Base-by-base conservation (phyloP, 2,113 vertebrate species). In the Hydrolagus affinis region DNA sequence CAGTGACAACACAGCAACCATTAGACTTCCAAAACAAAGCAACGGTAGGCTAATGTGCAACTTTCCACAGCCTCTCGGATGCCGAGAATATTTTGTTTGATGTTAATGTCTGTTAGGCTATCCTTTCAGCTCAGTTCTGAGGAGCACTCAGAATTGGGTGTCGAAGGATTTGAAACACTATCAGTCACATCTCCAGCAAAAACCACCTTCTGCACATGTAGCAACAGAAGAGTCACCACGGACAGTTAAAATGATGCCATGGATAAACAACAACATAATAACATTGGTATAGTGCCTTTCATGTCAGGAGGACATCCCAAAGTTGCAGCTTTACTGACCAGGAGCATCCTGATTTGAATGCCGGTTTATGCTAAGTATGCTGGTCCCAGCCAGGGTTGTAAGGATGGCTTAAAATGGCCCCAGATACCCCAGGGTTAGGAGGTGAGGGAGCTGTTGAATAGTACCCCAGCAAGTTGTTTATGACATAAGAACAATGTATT, bases 41-140 rank as follows among this genome's bases (percentile, higher is more conserved):
- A 60, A 80, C 62, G 56, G 30, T 56, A 77, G 72, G 74, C 32
- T 57, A 91, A 92, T 88, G 87, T 89, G 87, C 62, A 85, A 87
- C 85, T 86, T 86, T 85, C 86, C 78, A 75, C 17, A 57, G 15
- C 86, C 89, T 88, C 73, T 71, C 59, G 89, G 89, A 89, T 89
- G 69, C 87, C 90, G 91, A 90, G 87, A 91, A 90, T 88, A 90
- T 90, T 89, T 93, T 93, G 44, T 12, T 88, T 91, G 91, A 92
- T 91, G 92, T 90, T 91, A 93, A 93, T 88, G 88, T 86, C 91
- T 85, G 74, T 90, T 91, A 91, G 90, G 94, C 91, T 94, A 92
- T 93, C 92, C 91, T 92, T 91, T 92, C 93, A 92, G 90, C 89
- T 91, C 91, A 90, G 89, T 91, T 89, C 89, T 92, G 85, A 89